Evolutionary conservation across 2,113 vertebrate genomes (phyloP).

Genomic region (Oxyura jamaicensis): DNA sequence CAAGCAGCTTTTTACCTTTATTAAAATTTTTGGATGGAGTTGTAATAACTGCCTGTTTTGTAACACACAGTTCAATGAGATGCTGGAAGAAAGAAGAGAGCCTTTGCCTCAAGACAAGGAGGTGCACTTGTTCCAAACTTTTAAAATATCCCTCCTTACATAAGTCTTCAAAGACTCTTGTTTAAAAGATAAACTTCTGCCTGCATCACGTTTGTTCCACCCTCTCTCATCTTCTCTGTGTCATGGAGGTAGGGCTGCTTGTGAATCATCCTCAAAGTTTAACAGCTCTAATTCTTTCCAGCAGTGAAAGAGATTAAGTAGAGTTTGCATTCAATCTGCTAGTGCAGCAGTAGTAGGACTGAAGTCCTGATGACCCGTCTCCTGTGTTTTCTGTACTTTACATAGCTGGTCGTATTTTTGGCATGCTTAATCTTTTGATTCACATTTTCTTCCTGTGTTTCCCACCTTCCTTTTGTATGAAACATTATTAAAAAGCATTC

Average conservation of each 20-base stretch:
- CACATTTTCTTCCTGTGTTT: not conserved
- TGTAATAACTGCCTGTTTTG: not conserved
- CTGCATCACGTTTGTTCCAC: not conserved
- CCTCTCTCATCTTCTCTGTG: not conserved
- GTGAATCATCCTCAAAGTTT: not conserved
- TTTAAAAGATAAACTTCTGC: not conserved
- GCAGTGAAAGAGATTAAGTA: not conserved
- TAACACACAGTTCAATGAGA: not conserved
- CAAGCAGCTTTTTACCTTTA: not conserved
- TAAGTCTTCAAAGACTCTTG: not conserved
- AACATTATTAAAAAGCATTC: not conserved
- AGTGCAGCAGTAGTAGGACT: not conserved
- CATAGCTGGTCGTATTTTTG: not conserved
- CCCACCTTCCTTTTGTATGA: not conserved
- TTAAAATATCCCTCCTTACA: not conserved
- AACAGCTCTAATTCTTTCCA: not conserved
- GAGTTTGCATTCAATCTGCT: not conserved
- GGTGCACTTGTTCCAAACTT: not conserved
- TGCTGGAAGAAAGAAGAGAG: not conserved
- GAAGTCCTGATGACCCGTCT: not conserved
- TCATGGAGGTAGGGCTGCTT: not conserved
- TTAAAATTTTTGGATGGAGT: not conserved
- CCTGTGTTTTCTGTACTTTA: not conserved
- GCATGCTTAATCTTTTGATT: not conserved
- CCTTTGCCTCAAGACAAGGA: not conserved